Conservation (phyloP, 1,140 invertebrate species). For the Drosophila repleta region DNA sequence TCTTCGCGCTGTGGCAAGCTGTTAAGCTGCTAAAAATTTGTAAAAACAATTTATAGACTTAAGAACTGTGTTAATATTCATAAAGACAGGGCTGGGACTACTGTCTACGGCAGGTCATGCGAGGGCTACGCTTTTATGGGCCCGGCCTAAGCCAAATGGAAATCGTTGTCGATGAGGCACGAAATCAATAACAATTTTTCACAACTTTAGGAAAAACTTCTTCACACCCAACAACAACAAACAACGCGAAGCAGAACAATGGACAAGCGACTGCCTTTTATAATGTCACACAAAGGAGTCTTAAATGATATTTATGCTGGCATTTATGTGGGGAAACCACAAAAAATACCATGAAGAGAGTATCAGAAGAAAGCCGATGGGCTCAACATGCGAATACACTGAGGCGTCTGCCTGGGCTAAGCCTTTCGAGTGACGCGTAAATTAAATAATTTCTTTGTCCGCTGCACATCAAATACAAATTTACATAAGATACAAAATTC, state of each 20-base stretch:
- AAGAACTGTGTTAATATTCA: constrained; percentile 31
- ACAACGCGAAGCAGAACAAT: constrained; percentile 14
- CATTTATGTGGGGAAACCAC: constrained; percentile 67
- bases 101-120: constrained; percentile 13
- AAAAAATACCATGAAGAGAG: constrained; percentile 50
- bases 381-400: constrained; percentile 68
- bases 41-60: constrained; percentile 18
- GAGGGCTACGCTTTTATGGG: constrained; percentile 32
- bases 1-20: constrained; percentile 29
- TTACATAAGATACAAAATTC: constrained; percentile 61
- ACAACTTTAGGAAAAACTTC: constrained; percentile 53
- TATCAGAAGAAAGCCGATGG: constrained; percentile 37
- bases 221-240: constrained; percentile 37
- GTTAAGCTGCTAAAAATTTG: constrained; percentile 44
- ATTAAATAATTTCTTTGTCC: constrained; percentile 79
- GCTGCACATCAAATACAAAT: constrained; percentile 37
- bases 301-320: constrained; percentile 72
- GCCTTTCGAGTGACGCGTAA: constrained; percentile 55
- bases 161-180: constrained; percentile 27
- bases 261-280: constrained; percentile 51
- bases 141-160: constrained; percentile 13
- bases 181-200: constrained; percentile 77
- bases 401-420: constrained; percentile 16
- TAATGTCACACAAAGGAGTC: constrained; percentile 60
- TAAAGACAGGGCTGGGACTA: constrained; percentile 40